Evolutionary conservation across 2,888 invertebrate species (phyloP).

Genomic region (Cloeon dipterum): DNA sequence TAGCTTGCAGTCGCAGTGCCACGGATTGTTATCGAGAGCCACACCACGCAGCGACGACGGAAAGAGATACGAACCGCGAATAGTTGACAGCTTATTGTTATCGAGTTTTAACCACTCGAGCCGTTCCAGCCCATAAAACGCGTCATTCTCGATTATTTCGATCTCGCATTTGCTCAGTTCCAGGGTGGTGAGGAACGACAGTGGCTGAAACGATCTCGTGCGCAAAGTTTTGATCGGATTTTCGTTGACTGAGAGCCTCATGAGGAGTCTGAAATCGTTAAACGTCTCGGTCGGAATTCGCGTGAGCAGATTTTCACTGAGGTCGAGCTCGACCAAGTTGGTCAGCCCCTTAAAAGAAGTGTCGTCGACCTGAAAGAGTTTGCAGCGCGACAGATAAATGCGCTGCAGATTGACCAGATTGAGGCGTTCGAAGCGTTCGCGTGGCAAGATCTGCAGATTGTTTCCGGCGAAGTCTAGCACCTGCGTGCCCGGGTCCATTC

Average conservation of each 20-base stretch:
- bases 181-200: constrained; percentile 51
- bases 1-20: constrained; percentile 71
- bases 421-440: constrained; percentile 54
- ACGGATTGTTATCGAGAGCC: constrained; percentile 64
- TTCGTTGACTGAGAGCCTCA: constrained; percentile 56
- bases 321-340: constrained; percentile 70
- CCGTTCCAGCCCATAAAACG: constrained; percentile 57
- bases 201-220: constrained; percentile 45
- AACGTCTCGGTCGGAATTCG: constrained; percentile 59
- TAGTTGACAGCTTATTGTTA: constrained; percentile 51
- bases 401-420: constrained; percentile 68
- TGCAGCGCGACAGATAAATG: constrained; percentile 58
- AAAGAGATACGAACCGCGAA: constrained; percentile 39
- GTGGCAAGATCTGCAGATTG: constrained; percentile 50
- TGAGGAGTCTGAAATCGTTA: constrained; percentile 51
- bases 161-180: constrained; percentile 66
- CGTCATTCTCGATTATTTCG: constrained; percentile 48
- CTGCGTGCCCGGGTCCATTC: constrained; percentile 71
- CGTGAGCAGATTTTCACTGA: constrained; percentile 58
- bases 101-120: constrained; percentile 68
- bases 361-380: constrained; percentile 51
- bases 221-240: constrained; percentile 58
- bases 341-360: constrained; percentile 63
- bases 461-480: constrained; percentile 77
- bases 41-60: constrained; percentile 59